phyloP scores from a whole-genome alignment of 2,888 invertebrate species.

The Steinernema hermaphroditum region DNA sequence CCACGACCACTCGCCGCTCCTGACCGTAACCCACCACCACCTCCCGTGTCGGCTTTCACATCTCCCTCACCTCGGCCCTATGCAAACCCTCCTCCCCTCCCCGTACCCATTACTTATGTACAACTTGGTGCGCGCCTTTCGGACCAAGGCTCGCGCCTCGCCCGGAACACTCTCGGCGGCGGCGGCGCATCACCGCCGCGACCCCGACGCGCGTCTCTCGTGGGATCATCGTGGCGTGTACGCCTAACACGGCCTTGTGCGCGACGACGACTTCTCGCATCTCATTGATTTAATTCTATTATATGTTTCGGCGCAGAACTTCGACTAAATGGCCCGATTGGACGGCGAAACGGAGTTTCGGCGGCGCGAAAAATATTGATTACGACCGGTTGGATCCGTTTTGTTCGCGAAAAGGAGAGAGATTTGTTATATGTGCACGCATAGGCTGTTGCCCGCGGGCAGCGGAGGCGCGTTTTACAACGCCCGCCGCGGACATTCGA shows the following conservation, averaged over 20 bases:
- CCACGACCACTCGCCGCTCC: too few relatives aligned
- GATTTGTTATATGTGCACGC: not conserved
- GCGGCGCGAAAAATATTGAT: not conserved
- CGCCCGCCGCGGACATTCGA: not conserved
- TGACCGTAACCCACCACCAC: too few relatives aligned
- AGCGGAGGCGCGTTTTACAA: constrained; percentile 6
- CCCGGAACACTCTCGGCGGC: constrained; percentile 13
- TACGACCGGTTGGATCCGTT: not conserved
- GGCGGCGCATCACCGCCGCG: constrained; percentile 9
- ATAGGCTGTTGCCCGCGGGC: not conserved
- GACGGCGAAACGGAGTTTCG: not conserved
- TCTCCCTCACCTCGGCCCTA: too few relatives aligned
- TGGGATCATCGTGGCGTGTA: constrained; percentile 10
- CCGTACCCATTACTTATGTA: too few relatives aligned
- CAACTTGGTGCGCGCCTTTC: too few relatives aligned
- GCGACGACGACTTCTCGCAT: not conserved
- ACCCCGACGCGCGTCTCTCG: constrained; percentile 20
- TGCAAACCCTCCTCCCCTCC: too few relatives aligned
- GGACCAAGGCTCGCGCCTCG: not conserved
- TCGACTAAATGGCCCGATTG: not conserved
- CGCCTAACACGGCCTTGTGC: constrained; percentile 9
- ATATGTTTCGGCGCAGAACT: not conserved
- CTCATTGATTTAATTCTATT: constrained; percentile 6
- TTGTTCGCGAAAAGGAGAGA: constrained; percentile 5
- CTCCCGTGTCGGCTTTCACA: too few relatives aligned